These are phyloP conservation scores for Pseudochirops corinnae DNA, from an alignment of 2,797 vertebrate species.

Conservation along the genomic window DNA sequence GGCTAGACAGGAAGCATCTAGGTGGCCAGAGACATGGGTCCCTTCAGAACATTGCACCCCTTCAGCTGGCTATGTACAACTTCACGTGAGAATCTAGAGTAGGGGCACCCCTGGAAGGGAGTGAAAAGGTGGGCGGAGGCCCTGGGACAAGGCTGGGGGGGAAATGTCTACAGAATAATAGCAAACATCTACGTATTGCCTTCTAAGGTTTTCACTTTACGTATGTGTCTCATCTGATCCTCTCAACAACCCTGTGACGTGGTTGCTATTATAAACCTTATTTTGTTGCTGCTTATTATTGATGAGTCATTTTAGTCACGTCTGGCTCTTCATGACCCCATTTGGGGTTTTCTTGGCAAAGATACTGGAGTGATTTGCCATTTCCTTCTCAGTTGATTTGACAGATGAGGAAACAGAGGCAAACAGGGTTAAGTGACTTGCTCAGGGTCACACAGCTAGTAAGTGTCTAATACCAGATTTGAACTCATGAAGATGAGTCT, in stretches of 20 bases:
- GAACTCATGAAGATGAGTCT: neutral
- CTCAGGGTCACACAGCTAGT: neutral
- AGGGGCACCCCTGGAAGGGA: neutral
- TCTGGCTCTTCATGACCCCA: neutral
- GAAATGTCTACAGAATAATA: neutral
- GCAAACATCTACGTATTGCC: neutral
- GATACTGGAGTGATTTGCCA: neutral
- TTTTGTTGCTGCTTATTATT: neutral
- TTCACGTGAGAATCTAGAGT: neutral
- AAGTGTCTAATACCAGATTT: neutral
- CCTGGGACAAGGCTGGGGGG: neutral
- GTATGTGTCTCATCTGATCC: neutral
- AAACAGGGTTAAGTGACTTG: neutral
- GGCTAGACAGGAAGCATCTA: neutral
- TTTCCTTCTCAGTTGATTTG: neutral
- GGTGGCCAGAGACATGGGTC: neutral
- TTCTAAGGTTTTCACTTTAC: neutral
- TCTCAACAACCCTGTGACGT: neutral
- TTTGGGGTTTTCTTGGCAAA: neutral
- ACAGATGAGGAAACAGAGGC: neutral
- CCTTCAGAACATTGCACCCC: neutral
- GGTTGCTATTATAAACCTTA: neutral
- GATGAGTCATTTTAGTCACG: neutral
- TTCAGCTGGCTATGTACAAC: neutral
- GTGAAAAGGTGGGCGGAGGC: neutral